Percentiles rank a stretch among this genome's conserved stretches.
phyloP scores from a whole-genome alignment of 2,113 vertebrate genomes.

The Eonycteris spelaea region DNA sequence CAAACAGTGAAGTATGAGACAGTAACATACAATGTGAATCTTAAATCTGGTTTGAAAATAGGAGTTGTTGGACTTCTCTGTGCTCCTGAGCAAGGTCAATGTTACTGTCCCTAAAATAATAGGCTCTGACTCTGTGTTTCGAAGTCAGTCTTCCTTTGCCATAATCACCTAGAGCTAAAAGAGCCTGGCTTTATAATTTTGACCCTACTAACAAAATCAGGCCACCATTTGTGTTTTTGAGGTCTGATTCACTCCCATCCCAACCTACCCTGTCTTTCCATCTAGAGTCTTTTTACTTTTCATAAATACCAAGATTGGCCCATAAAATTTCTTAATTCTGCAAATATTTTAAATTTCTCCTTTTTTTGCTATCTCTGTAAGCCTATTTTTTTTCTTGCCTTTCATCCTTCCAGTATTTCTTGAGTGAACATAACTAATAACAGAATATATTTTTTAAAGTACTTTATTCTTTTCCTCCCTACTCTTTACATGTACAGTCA shows the following conservation, averaged over 20 bases:
- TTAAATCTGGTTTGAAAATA: background rate
- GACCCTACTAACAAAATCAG: background rate
- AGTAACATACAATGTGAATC: background rate
- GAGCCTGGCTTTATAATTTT: background rate
- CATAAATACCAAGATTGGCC: background rate
- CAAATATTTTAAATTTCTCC: background rate
- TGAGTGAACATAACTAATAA: background rate
- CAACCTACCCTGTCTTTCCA: background rate
- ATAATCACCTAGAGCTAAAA: background rate
- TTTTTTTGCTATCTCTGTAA: background rate
- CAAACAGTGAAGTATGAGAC: background rate
- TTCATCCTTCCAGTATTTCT: background rate
- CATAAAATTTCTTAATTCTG: background rate
- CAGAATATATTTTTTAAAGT: background rate
- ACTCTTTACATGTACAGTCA: background rate
- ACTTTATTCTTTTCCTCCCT: background rate
- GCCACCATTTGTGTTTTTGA: background rate
- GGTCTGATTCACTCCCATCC: background rate
- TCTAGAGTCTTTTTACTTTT: background rate
- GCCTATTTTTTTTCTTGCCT: background rate
- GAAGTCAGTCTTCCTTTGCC: background rate
- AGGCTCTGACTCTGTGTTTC: background rate
- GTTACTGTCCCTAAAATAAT: background rate
- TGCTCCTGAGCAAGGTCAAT: background rate
- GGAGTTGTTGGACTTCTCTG: background rate